Percentiles rank a stretch among this genome's conserved stretches.
Conservation (phyloP, 2,888 invertebrate genomes). For the Nematopogon swammerdamellus region DNA sequence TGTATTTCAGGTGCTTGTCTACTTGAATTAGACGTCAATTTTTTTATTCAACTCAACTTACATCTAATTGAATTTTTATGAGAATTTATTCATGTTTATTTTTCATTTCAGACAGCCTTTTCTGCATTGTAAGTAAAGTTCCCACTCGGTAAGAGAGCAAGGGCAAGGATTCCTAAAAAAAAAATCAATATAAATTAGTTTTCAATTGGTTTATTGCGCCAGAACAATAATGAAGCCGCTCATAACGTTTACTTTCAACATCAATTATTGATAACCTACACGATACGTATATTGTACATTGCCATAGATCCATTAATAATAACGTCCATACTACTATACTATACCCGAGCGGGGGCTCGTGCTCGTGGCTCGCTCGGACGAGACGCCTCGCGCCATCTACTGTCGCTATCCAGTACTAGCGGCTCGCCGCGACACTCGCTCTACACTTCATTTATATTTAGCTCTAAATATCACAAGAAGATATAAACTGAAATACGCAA, state of each 20-base stretch:
- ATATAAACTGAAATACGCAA: constrained; percentile 55
- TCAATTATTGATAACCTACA: constrained; percentile 53
- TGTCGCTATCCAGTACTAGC: not conserved
- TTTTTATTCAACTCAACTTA: too few species aligned
- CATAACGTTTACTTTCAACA: constrained; percentile 58
- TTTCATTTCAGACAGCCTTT: too few species aligned
- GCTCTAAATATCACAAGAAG: constrained; percentile 58
- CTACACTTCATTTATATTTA: not conserved
- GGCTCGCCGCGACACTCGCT: not conserved
- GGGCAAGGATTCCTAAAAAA: not conserved
- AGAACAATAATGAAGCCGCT: constrained; percentile 57
- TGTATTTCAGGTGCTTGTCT: too few species aligned
- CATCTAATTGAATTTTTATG: too few species aligned
- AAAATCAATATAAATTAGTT: constrained; percentile 19
- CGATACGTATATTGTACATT: constrained; percentile 38
- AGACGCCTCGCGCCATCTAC: not conserved
- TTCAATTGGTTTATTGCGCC: constrained; percentile 54
- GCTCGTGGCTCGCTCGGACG: not conserved
- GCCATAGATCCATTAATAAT: constrained; percentile 35
- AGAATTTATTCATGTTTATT: too few species aligned
- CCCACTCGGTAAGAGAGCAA: too few species aligned
- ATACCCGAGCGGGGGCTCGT: not conserved
- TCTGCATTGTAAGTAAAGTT: too few species aligned
- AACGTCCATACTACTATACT: not conserved
- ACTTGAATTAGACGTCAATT: too few species aligned